Percentiles rank a stretch among this genome's conserved stretches.
Conservation (phyloP, 2,888 invertebrate species). For the Cataglyphis altisquamis region DNA sequence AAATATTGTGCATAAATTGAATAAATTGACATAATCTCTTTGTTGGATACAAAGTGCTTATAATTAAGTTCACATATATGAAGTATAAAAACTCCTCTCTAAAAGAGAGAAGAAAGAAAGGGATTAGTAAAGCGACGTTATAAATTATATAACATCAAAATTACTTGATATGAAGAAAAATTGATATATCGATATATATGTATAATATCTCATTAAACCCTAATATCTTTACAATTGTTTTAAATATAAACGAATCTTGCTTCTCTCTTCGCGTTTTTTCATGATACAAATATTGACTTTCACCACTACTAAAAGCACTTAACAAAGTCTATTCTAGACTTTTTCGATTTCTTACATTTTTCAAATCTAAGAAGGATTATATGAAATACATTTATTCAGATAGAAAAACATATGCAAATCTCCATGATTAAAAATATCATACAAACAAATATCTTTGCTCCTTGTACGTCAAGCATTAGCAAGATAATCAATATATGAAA, state of each 20-base stretch:
- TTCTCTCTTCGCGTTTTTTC: neutral
- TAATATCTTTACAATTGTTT: conserved; percentile 32
- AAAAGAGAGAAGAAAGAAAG: neutral
- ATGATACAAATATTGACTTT: conserved; percentile 34
- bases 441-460: conserved; percentile 30
- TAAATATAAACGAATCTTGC: conserved; percentile 46
- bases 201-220: conserved; percentile 8
- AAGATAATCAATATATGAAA: conserved; percentile 43
- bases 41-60: neutral
- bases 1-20: conserved; percentile 29
- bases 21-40: conserved; percentile 25
- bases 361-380: conserved; percentile 34
- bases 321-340: conserved; percentile 35
- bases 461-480: conserved; percentile 2
- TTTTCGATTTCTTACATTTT: conserved; percentile 31
- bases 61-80: neutral
- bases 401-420: conserved; percentile 49
- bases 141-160: conserved; percentile 28
- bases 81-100: neutral
- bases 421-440: conserved; percentile 44
- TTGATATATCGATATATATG: conserved; percentile 16
- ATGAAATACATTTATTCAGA: conserved; percentile 46
- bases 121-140: conserved; percentile 18
- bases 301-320: conserved; percentile 35
- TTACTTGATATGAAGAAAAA: conserved; percentile 21